These are phyloP conservation scores for Bos indicus DNA, from an alignment of 2,113 vertebrate genomes.

Conservation along the genomic window DNA sequence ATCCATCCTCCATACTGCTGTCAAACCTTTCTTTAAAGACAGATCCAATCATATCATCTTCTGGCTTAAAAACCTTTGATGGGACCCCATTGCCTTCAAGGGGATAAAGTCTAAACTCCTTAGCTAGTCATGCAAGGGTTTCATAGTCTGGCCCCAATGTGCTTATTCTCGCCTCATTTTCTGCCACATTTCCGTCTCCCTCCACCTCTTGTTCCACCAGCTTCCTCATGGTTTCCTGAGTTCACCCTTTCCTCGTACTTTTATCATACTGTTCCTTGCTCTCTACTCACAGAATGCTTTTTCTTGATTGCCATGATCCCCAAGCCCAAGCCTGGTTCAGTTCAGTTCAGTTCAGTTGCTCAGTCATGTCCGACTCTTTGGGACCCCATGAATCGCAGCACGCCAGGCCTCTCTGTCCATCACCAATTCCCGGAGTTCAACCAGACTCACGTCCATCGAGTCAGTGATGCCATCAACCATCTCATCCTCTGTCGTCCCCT, in stretches of 20 bases:
- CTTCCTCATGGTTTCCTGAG: not conserved
- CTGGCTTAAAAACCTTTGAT: conserved; percentile 29
- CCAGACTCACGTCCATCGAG: too few relatives aligned
- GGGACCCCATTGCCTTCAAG: not conserved
- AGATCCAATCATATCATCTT: not conserved
- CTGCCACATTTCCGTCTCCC: not conserved
- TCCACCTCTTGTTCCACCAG: not conserved
- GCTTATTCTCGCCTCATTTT: conserved; percentile 13
- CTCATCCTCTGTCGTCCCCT: too few relatives aligned
- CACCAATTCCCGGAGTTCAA: too few relatives aligned
- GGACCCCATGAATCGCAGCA: too few relatives aligned
- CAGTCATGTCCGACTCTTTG: too few relatives aligned
- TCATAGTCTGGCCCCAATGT: not conserved
- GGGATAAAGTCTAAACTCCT: not conserved
- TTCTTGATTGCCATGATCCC: not conserved
- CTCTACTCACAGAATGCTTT: not conserved
- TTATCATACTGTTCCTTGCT: not conserved
- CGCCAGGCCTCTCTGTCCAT: too few relatives aligned
- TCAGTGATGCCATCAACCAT: too few relatives aligned
- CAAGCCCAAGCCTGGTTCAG: not conserved
- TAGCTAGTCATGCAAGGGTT: not conserved
- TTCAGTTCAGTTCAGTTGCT: too few relatives aligned
- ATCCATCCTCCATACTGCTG: not conserved
- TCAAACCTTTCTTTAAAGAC: conserved; percentile 29
- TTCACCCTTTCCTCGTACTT: not conserved